phyloP scores from a whole-genome alignment of 2,113 vertebrate species.

The Dasyurus viverrinus region DNA sequence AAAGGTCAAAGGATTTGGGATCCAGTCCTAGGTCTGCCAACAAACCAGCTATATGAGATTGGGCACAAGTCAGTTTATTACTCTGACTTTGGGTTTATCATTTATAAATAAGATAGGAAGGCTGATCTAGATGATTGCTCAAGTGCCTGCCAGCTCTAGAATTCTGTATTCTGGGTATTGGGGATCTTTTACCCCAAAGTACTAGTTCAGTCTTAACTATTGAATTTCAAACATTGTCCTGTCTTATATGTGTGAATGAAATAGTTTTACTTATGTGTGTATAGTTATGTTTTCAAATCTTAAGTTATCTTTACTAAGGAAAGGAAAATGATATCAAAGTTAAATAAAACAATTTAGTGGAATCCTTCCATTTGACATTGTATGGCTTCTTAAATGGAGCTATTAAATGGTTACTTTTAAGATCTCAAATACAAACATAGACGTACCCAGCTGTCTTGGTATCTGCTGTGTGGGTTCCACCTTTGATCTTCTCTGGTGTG shows the following conservation, averaged over 20 bases:
- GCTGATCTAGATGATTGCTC: not conserved
- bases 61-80: not conserved
- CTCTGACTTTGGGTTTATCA: not conserved
- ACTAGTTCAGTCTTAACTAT: not conserved
- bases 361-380: not conserved
- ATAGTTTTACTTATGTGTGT: not conserved
- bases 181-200: not conserved
- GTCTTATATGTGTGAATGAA: not conserved
- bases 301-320: not conserved
- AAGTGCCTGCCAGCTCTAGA: not conserved
- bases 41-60: not conserved
- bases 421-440: not conserved
- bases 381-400: not conserved
- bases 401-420: not conserved
- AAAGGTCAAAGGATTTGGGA: not conserved
- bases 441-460: constrained; percentile 93
- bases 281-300: not conserved
- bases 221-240: not conserved
- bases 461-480: constrained; percentile 92
- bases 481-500: constrained; percentile 91
- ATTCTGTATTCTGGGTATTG: not conserved
- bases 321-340: not conserved
- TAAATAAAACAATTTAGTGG: not conserved
- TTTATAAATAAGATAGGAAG: not conserved
- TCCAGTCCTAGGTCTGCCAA: not conserved